phyloP scores from a whole-genome alignment of 2,888 invertebrate genomes.

The Autographa gamma region DNA sequence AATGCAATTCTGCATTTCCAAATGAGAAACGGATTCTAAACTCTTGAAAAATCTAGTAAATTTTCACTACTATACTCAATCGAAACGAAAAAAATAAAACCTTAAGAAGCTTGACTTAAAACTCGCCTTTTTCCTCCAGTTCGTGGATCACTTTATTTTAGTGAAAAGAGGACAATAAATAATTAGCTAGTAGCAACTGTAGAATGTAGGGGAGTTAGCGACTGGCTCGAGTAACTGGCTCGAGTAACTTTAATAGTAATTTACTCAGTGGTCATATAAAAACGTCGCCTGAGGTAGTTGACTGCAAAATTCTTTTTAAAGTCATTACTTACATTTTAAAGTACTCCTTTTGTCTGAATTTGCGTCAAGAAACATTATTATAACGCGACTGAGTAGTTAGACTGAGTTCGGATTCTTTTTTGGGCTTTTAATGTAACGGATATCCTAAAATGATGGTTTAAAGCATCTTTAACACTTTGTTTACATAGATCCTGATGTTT shows the following conservation, averaged over 20 bases:
- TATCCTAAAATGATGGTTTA: too few relatives aligned
- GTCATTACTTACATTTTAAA: not conserved
- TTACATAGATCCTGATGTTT: too few relatives aligned
- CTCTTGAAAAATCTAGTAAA: too few relatives aligned
- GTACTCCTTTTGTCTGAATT: too few relatives aligned
- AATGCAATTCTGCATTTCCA: not conserved
- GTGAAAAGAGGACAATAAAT: slow-evolving; percentile 44
- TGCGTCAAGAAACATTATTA: too few relatives aligned
- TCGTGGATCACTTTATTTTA: slow-evolving; percentile 11
- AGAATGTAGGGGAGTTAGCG: slow-evolving; percentile 25
- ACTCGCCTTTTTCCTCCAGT: not conserved
- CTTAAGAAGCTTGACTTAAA: not conserved
- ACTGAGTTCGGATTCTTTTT: too few relatives aligned
- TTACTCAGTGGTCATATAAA: slow-evolving; percentile 64
- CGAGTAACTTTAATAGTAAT: slow-evolving; percentile 65
- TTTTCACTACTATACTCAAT: not conserved
- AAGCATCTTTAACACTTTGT: too few relatives aligned
- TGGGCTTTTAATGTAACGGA: too few relatives aligned
- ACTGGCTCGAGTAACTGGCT: slow-evolving; percentile 52
- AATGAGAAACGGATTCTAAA: too few relatives aligned
- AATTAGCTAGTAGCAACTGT: slow-evolving; percentile 49
- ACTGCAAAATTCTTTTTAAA: slow-evolving; percentile 38
- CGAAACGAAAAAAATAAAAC: not conserved
- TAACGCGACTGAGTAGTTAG: too few relatives aligned
- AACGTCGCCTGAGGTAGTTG: slow-evolving; percentile 56